phyloP scores from a whole-genome alignment of 2,797 vertebrate species.

The Okamejei kenojei region DNA sequence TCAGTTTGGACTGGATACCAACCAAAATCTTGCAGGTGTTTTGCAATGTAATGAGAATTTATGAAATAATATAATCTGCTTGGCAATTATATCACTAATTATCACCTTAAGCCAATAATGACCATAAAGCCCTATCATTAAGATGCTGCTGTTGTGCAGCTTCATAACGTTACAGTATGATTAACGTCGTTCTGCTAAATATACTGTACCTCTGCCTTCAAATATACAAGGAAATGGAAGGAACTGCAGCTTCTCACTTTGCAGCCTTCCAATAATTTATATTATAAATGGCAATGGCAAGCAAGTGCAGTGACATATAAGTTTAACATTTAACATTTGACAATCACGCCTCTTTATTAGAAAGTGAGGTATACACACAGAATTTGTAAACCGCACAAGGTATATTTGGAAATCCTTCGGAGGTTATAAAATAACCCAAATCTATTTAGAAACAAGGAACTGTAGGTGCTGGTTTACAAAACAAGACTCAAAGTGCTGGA shows the following conservation, averaged over 20 bases:
- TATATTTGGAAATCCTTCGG: not conserved
- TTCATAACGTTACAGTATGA: not conserved
- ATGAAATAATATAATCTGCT: not conserved
- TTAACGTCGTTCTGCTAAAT: not conserved
- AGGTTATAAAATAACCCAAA: not conserved
- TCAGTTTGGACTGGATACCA: not conserved
- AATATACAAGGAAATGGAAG: not conserved
- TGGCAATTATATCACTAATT: constrained; percentile 3
- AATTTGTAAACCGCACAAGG: not conserved
- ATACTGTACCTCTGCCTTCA: not conserved
- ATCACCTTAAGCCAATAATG: constrained; percentile 31
- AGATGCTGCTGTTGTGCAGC: not conserved
- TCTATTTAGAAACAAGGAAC: too few species aligned
- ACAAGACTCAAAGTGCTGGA: too few species aligned
- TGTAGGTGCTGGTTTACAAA: too few species aligned
- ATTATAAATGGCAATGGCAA: not conserved
- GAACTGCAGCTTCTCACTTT: not conserved
- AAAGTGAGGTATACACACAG: not conserved
- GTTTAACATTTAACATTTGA: not conserved
- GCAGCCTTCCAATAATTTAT: not conserved
- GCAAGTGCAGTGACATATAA: not conserved
- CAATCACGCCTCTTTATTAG: not conserved
- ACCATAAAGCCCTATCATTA: not conserved
- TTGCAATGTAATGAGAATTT: not conserved
- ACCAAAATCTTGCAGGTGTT: not conserved